Evolutionary conservation across 2,797 vertebrate genomes (phyloP).

Genomic region (Poliocrania exsul): DNA sequence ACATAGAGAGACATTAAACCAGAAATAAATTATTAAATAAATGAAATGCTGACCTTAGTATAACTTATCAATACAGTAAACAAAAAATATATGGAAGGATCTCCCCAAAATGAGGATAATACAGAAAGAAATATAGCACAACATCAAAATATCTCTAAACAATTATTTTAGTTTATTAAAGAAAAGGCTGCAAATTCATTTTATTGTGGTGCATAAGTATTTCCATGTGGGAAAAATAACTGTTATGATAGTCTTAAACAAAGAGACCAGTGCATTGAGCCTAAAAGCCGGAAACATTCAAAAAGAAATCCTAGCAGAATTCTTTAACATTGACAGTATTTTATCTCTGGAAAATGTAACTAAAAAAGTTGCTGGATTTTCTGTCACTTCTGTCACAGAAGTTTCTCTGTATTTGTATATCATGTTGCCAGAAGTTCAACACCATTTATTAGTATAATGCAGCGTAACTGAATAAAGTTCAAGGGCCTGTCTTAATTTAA

Average conservation of each 20-base stretch:
- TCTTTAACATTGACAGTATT: not conserved
- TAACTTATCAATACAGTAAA: not conserved
- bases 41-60: not conserved
- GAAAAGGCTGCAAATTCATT: not conserved
- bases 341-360: not conserved
- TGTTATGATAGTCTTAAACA: not conserved
- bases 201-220: not conserved
- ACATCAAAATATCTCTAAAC: not conserved
- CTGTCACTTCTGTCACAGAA: not conserved
- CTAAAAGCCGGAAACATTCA: not conserved
- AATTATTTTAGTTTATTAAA: not conserved
- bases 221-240: not conserved
- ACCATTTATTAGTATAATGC: not conserved
- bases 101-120: not conserved
- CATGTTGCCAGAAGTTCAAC: not conserved
- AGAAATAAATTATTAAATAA: not conserved
- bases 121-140: not conserved
- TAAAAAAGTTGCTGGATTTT: not conserved
- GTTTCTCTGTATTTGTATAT: not conserved
- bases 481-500: not conserved
- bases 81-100: not conserved
- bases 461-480: not conserved
- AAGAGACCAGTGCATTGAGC: not conserved
- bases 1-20: not conserved
- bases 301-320: not conserved